phyloP scores from a whole-genome alignment of 2,797 vertebrate genomes.

The Hemitrygon akajei region DNA sequence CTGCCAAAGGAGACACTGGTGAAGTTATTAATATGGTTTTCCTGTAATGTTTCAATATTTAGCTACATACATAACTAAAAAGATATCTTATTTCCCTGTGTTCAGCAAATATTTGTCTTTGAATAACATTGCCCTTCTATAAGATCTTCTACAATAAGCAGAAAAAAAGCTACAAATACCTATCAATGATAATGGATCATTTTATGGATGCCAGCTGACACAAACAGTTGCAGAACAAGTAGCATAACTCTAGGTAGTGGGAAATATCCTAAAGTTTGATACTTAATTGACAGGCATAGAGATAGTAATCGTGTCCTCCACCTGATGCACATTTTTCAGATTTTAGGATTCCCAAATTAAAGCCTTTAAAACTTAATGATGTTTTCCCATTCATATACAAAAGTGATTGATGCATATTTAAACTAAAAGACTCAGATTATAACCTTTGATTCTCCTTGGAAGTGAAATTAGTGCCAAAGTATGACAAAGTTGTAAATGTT shows the following conservation, averaged over 20 bases:
- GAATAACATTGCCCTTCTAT: neutral
- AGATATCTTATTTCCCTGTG: neutral
- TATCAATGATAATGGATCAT: neutral
- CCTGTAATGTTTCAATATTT: neutral
- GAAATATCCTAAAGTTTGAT: neutral
- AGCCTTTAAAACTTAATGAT: neutral
- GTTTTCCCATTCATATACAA: neutral
- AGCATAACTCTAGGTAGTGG: neutral
- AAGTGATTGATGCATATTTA: neutral
- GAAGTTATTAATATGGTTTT: neutral
- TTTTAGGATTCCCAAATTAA: too few relatives aligned
- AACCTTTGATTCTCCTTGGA: neutral
- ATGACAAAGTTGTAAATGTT: neutral
- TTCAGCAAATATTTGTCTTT: neutral
- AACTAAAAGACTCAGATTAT: neutral
- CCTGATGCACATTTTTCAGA: neutral
- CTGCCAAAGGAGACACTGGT: neutral
- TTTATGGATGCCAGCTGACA: neutral
- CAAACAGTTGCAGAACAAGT: neutral
- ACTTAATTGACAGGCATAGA: neutral
- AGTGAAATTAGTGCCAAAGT: neutral
- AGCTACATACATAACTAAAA: neutral
- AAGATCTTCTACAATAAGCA: neutral
- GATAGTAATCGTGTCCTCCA: neutral
- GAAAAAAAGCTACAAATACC: neutral